Evolutionary conservation across 2,113 vertebrate species (phyloP), one percentile per base, ranked within the genome.

Genomic region (Bubo blakistoni): DNA sequence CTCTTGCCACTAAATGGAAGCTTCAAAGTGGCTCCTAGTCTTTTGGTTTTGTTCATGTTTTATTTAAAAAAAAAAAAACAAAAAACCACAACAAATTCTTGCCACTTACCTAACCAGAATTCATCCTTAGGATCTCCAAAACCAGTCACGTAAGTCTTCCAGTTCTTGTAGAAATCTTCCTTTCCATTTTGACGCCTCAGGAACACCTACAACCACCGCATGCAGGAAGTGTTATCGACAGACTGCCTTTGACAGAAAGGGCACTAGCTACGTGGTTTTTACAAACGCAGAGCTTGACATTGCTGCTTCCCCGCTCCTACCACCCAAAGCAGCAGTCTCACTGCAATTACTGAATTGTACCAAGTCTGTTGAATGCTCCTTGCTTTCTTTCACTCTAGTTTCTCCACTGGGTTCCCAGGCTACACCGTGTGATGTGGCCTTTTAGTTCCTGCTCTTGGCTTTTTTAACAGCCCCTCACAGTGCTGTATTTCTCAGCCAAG

Each of bases 111-210:
- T 25, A 99, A 98, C 99, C 99, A 99, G 98, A 99, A 99, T 97
- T 99, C 99, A 89, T 99, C 99, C 8, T 96, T 98, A 95, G 98
- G 98, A 96, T 99, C 98, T 54, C 99, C 99, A 81, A 99, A 99
- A 11, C 99, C 99, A 74, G 96, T 96, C 9, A 98, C 98, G 1
- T 99, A 99, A 81, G 98, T 98, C 96, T 98, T 99, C 99, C 99
- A 99, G 98, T 99, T 99, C 86, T 95, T 98, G 96, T 99, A 99
- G 98, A 99, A 99, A 91, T 99, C 98, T 54, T 99, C 96, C 62
- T 82, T 98, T 18, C 99, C 99, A 3, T 99, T 99, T 92, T 99
- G 99, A 32, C 99, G 98, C 94, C 99, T 98, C 95, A 99, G 98
- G 96, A 99, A 99, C 66, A 99, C 98, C 99, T 99, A 52, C 19